Base-by-base conservation (phyloP, 2,888 invertebrate species). In the Dryobota labecula region DNA sequence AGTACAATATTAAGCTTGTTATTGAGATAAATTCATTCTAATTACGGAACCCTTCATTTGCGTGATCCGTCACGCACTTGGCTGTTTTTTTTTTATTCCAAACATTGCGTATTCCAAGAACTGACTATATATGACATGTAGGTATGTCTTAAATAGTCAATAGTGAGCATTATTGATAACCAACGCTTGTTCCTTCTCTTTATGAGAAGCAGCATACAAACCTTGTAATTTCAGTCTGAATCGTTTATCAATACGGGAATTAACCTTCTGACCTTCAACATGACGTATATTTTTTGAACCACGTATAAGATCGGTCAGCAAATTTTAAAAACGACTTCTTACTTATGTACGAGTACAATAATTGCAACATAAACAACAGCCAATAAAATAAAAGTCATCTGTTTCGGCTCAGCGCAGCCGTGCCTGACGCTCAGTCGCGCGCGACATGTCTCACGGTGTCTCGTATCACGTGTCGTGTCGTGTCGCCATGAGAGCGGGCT, bases 361-460 rank as follows among this genome's bases (percentile, higher is more conserved):
- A 51, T 76, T 76, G 38, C 76, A 54, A 45, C 53, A 72, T 15
- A 76, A 36, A 33, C 58, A 41, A 71, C 27, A 57, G 27, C 6
- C n/a, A 58, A 51, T 53, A 27, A n/a, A 51, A 61, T 65, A 51
- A 72, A 78, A 78, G 53, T 57, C 38, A 54, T 62, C 47, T 33
- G 70, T 76, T 69, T 68, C 77, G 61, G 68, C 69, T 56, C 67
- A 51, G 66, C 54, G 75, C 83, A 62, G 51, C 65, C 82, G 74
- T 56, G 87, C 88, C 74, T 78, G 82, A 79, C 86, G 83, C 27
- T 71, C 84, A 71, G 65, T 81, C 54, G 68, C 68, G 86, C 87
- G 86, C 87, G 85, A 83, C 88, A 54, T 57, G 65, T 57, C 87
- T 70, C 90, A 90, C 90, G 89, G 87, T 75, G 11, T 89, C 87